Base-by-base conservation (phyloP, 2,113 vertebrate species). In the Patagioenas fasciata region DNA sequence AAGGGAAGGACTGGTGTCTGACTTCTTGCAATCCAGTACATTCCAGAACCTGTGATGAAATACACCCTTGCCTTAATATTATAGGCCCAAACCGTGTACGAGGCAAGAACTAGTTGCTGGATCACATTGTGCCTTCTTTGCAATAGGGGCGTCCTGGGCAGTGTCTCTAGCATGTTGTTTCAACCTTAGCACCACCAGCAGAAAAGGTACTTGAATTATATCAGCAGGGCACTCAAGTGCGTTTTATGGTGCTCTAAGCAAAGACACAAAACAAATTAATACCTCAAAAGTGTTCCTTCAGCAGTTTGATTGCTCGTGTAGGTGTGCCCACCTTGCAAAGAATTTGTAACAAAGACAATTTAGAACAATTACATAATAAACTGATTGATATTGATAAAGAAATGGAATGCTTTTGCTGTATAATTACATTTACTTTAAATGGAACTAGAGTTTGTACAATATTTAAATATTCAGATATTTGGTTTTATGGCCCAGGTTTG, bases 61-160 rank as follows among this genome's bases (percentile, higher is more conserved):
- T 62, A 80, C 15, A n/a, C 8, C 19, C 11, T 54, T 1, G 0
- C 24, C 28, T 79, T 15, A 85, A 48, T 19, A 3, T 67, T 81
- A 79, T 29, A 50, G 10, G 34, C 1, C 1, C 9, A 32, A 4
- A 5, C 8, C 19, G 6, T 53, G 8, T 42, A 6, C 26, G 32
- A 58, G 17, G 28, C 25, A 50, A 57, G 56, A 91, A 8, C 11
- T 34, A 31, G 6, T 18, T 87, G 31, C 70, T 60, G 15, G 32
- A 47, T 26, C 17, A 29, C 1, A 0, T 42, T 60, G 7, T 78
- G n/a, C 57, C 40, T 64, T 20, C 28, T 57, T 72, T 36, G 5
- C 15, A 56, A 15, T 4, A 9, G 3, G 0, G 3, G 1, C 47
- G 3, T 88, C 23, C 44, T 80, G 44, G 11, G 12, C 28, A 51